phyloP scores from a whole-genome alignment of 2,888 invertebrate species.

The Tetranychus piercei region DNA sequence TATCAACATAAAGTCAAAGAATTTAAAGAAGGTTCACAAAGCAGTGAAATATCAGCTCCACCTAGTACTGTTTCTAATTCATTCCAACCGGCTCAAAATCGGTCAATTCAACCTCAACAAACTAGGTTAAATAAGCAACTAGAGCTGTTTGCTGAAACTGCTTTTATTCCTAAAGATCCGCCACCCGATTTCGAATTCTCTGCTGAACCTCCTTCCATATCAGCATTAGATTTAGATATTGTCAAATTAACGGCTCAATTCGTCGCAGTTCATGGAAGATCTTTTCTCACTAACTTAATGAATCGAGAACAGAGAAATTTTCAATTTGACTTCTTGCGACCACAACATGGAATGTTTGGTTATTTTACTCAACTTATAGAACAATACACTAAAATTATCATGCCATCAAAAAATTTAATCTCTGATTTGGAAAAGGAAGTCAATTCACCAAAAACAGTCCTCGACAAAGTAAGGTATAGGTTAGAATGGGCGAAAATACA shows the following conservation, averaged over 20 bases:
- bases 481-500: slow-evolving; percentile 93
- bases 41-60: slow-evolving; percentile 32
- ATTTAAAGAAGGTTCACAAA: slow-evolving; percentile 57
- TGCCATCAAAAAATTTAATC: slow-evolving; percentile 80
- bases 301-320: slow-evolving; percentile 92
- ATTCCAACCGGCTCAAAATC: background rate
- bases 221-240: slow-evolving; percentile 89
- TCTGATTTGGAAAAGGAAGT: slow-evolving; percentile 50
- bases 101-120: slow-evolving; percentile 8
- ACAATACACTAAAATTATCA: slow-evolving; percentile 88
- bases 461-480: slow-evolving; percentile 57
- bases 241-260: slow-evolving; percentile 96
- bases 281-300: slow-evolving; percentile 94
- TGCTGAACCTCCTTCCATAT: slow-evolving; percentile 94
- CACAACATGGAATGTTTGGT: slow-evolving; percentile 92
- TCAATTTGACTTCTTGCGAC: slow-evolving; percentile 94
- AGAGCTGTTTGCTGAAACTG: slow-evolving; percentile 46
- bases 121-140: slow-evolving; percentile 26
- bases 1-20: slow-evolving; percentile 96
- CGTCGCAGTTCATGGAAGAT: slow-evolving; percentile 91
- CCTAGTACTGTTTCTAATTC: slow-evolving; percentile 11
- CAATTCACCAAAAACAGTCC: too few relatives aligned
- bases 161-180: slow-evolving; percentile 72
- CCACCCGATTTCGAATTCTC: slow-evolving; percentile 80
- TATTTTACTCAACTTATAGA: slow-evolving; percentile 95